A percentile compares a stretch with the other conserved stretches of the same genome.
Evolutionary conservation across 2,888 invertebrate species (phyloP).

Genomic region (Scaptomyza tumidula): DNA sequence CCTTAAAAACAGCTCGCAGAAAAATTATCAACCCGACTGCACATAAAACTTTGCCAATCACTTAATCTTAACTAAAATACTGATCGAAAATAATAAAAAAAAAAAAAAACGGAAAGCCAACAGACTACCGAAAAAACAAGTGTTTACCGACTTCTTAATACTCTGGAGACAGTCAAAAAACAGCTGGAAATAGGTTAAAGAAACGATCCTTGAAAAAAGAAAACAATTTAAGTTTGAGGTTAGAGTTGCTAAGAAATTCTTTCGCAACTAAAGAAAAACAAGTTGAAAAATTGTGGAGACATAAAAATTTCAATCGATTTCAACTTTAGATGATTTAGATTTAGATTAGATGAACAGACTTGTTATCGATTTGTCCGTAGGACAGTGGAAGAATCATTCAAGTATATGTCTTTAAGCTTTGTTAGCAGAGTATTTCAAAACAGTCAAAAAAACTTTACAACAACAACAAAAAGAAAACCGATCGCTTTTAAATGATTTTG

Average conservation of each 20-base stretch:
- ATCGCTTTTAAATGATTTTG: conserved; percentile 80
- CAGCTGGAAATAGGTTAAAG: background rate
- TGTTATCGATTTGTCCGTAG: no score
- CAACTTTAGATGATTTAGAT: no score
- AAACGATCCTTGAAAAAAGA: no score
- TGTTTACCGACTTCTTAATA: background rate
- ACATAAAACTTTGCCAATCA: conserved; percentile 71
- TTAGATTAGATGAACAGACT: no score
- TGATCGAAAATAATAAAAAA: conserved; percentile 24
- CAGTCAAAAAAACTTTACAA: background rate
- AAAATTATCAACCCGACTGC: conserved; percentile 18
- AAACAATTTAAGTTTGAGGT: background rate
- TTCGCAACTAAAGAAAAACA: no score
- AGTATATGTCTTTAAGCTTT: background rate
- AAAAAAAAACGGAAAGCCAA: conserved; percentile 3
- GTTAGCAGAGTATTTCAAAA: background rate
- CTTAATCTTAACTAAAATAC: conserved; percentile 74
- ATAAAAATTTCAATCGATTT: no score
- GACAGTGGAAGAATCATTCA: no score
- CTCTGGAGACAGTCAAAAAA: background rate
- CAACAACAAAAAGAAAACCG: conserved; percentile 59
- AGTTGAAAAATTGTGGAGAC: no score
- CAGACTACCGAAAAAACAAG: conserved; percentile 34
- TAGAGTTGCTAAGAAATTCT: no score
- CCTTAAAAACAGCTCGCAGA: background rate